Percentiles rank a stretch among this genome's conserved stretches.
These are phyloP conservation scores for Anneissia japonica DNA, from an alignment of 35 echinoderm and acorn worm species.

Conservation along the genomic window DNA sequence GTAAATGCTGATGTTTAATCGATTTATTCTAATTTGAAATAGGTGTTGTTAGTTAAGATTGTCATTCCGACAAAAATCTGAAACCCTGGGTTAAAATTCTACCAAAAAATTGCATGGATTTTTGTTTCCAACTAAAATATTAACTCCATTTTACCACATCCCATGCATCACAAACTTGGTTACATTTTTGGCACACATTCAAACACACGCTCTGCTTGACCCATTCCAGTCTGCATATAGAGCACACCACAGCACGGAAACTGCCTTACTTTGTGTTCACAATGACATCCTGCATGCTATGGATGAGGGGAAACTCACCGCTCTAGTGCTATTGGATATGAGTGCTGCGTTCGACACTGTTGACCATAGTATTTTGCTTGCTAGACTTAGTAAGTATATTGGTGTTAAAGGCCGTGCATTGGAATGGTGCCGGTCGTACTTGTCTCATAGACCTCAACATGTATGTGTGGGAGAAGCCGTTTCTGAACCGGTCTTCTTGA, in stretches of 20 bases:
- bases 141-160: no score
- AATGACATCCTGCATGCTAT: conserved; percentile 34
- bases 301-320: conserved; percentile 22
- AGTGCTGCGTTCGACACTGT: background rate
- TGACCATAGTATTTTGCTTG: background rate
- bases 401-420: conserved; percentile 40
- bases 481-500: conserved; percentile 23
- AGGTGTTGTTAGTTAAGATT: no score
- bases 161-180: no score
- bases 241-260: conserved; percentile 24
- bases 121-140: no score
- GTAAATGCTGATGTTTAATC: no score
- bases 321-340: conserved; percentile 5
- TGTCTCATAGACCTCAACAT: conserved; percentile 35
- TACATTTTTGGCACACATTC: background rate
- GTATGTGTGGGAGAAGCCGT: conserved; percentile 29
- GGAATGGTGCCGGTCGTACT: conserved; percentile 55
- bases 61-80: no score
- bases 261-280: conserved; percentile 26
- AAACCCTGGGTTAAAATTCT: no score
- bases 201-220: conserved; percentile 44
- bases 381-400: conserved; percentile 6
- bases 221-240: conserved; percentile 42
- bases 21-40: no score
- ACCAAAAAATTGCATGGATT: no score